Percentiles rank a stretch among this genome's conserved stretches.
Conservation (phyloP, 2,888 invertebrate species). For the Patella ulyssiponensis region DNA sequence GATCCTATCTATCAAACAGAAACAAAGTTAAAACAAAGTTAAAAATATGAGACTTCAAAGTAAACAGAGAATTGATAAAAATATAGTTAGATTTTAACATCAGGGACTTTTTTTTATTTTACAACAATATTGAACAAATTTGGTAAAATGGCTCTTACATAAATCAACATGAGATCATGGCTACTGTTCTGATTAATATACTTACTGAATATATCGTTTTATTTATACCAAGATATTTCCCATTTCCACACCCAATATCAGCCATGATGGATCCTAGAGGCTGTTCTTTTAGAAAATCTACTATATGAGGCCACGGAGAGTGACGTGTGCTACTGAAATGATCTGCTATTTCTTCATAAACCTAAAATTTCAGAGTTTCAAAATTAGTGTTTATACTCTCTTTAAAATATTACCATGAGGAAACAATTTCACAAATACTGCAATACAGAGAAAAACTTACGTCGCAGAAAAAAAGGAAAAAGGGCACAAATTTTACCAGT, state of each 20-base stretch:
- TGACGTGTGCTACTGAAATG: conserved; percentile 97
- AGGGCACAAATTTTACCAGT: too few relatives aligned
- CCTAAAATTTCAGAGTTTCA: conserved; percentile 74
- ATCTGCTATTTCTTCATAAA: conserved; percentile 93
- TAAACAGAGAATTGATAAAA: not conserved
- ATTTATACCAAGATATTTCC: conserved; percentile 88
- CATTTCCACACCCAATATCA: conserved; percentile 98
- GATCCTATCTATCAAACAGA: conserved; percentile 80
- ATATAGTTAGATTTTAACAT: not conserved
- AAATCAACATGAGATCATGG: not conserved
- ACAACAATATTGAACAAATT: not conserved
- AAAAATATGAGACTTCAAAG: too few relatives aligned
- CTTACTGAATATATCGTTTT: conserved; percentile 78
- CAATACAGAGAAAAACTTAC: too few relatives aligned
- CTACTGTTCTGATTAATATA: conserved; percentile 11
- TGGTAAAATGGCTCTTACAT: not conserved
- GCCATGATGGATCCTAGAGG: conserved; percentile 79
- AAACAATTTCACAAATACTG: too few relatives aligned
- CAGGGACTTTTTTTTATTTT: not conserved
- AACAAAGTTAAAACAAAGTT: too few relatives aligned
- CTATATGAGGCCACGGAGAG: conserved; percentile 93
- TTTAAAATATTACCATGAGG: too few relatives aligned
- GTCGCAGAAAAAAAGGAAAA: too few relatives aligned
- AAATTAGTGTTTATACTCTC: too few relatives aligned
- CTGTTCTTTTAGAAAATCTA: conserved; percentile 79